Evolutionary conservation across 64 coral and sea anemone genomes (phyloP).

Genomic region (Platygyra sinensis): DNA sequence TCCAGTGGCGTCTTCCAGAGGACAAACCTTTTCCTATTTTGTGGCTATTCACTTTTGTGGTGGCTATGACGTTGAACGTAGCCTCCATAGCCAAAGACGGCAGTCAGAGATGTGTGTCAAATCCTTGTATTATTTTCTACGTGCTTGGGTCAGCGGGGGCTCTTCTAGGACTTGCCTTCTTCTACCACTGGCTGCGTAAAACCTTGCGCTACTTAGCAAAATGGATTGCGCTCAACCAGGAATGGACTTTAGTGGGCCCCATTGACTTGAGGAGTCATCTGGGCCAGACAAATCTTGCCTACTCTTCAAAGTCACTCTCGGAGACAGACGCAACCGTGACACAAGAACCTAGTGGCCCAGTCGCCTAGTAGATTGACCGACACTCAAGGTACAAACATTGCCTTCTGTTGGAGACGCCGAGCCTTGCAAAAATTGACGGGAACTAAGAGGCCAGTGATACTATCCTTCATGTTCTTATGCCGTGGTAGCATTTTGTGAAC

Average conservation of each 20-base stretch:
- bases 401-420: neutral
- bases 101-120: constrained; percentile 75
- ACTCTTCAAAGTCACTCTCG: constrained; percentile 21
- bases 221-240: constrained; percentile 92
- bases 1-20: constrained; percentile 91
- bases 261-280: constrained; percentile 37
- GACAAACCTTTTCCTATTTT: constrained; percentile 90
- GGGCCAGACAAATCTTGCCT: constrained; percentile 66
- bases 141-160: constrained; percentile 85
- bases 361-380: neutral
- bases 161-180: constrained; percentile 83
- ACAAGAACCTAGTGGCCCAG: constrained; percentile 9
- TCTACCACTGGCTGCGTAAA: constrained; percentile 84
- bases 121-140: constrained; percentile 94
- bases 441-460: neutral
- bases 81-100: constrained; percentile 94
- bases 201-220: constrained; percentile 74
- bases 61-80: constrained; percentile 86
- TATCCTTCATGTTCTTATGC: neutral
- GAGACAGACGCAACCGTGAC: neutral
- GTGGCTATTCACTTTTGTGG: constrained; percentile 85
- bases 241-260: constrained; percentile 79
- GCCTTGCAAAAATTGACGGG: neutral
- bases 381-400: neutral
- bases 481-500: too few relatives aligned